Base-by-base conservation (phyloP, 2,797 vertebrate species). In the Arremon aurantiirostris region DNA sequence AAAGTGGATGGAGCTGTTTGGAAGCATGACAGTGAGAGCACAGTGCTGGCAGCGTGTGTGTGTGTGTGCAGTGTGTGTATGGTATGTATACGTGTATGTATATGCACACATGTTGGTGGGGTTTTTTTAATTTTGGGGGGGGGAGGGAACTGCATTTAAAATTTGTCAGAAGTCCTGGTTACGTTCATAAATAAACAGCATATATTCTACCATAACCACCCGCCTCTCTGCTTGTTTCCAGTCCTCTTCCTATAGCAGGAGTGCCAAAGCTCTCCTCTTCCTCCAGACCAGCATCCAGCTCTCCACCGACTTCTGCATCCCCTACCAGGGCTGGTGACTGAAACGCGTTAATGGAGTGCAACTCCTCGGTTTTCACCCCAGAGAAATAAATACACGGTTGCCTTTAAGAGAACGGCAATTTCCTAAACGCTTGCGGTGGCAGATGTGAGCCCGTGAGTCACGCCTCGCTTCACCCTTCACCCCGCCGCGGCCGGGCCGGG, bases 141-240 rank as follows among this genome's bases (percentile, higher is more conserved):
- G 68, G 35, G 81, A 8, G 52, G 71, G 37, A 6, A 94, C 64
- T 44, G 78, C 91, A 96, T 95, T 79, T 94, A 78, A 77, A 82
- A 88, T 95, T 93, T 96, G 85, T 93, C 44, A 17, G 56, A 91
- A 95, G 60, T 60, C 82, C 88, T 92, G 95, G 96, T 97, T 95
- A 93, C 50, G 41, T 90, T 97, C 92, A 95, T 95, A 96, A 97
- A 97, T 96, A 96, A 98, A 97, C 93, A 93, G 78, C 46, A 96
- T 91, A n/a, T 96, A 96, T 93, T 93, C 88, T 95, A 75, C 95
- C 90, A 70, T 83, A 81, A 79, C 68, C 13, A 11, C 18, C 39
- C 0, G 35, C 70, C 77, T 90, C 60, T 52, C 70, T 30, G 47
- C 47, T 68, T 81, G 57, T 59, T 77, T 81, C 93, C 80, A 70